Percentiles rank a stretch among this genome's conserved stretches.
Evolutionary conservation across 2,888 invertebrate genomes (phyloP).

Genomic region (Leptinotarsa haldemani): DNA sequence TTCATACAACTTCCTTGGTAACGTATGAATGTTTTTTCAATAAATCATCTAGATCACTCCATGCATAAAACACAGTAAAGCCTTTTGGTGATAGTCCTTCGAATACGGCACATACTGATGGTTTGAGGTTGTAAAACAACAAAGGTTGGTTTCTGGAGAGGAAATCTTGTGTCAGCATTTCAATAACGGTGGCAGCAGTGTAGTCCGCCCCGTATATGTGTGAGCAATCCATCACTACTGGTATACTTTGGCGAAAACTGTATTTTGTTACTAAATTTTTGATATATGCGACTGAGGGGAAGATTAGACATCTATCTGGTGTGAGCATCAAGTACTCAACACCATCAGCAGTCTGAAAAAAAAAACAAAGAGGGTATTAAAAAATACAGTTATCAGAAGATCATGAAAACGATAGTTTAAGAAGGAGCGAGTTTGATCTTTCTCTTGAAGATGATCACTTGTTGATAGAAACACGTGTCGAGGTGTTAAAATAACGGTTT

Average conservation of each 20-base stretch:
- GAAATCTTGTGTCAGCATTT: constrained; percentile 81
- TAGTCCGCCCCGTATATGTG: constrained; percentile 91
- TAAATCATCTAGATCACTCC: constrained; percentile 79
- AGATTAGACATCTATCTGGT: constrained; percentile 88
- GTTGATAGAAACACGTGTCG: no score
- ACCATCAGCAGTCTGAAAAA: constrained; percentile 74
- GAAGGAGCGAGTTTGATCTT: no score
- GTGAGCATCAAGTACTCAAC: constrained; percentile 85
- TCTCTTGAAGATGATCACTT: no score
- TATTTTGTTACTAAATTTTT: constrained; percentile 86
- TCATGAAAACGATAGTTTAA: background rate
- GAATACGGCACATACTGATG: constrained; percentile 83
- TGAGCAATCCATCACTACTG: constrained; percentile 88
- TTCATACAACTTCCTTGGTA: constrained; percentile 1
- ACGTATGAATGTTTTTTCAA: constrained; percentile 60
- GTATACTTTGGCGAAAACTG: constrained; percentile 75
- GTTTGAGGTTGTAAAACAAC: constrained; percentile 87
- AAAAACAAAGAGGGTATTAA: background rate
- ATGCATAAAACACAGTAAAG: constrained; percentile 81
- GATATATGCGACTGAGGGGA: constrained; percentile 91
- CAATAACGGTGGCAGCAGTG: constrained; percentile 85
- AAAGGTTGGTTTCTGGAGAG: constrained; percentile 78
- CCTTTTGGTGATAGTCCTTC: constrained; percentile 82
- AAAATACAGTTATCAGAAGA: background rate
- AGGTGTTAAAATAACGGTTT: no score